Evolutionary conservation across 2,113 vertebrate genomes (phyloP).

Genomic region (Australoheros scitulus): DNA sequence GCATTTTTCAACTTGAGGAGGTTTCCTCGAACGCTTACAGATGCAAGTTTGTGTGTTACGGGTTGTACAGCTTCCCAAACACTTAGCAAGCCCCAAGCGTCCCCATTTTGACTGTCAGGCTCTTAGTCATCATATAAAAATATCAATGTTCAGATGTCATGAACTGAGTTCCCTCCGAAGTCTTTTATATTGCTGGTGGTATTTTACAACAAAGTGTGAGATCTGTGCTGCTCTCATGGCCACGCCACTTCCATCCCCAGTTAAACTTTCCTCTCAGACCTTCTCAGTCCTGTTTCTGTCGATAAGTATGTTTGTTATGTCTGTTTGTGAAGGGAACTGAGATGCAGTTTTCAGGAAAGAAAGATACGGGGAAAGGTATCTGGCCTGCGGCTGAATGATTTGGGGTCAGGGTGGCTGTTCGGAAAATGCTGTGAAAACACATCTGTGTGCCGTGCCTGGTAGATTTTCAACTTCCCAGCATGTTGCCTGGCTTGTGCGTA

Average conservation of each 20-base stretch:
- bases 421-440: constrained; percentile 12
- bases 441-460: constrained; percentile 1
- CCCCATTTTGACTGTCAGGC: neutral
- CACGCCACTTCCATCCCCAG: neutral
- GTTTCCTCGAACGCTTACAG: constrained; percentile 22
- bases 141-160: neutral
- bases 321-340: constrained; percentile 11
- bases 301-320: constrained; percentile 20
- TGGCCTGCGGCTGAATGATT: constrained; percentile 4
- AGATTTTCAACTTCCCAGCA: neutral
- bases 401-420: neutral
- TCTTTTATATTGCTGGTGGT: neutral
- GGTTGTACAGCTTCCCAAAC: neutral
- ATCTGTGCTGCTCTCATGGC: neutral
- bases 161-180: neutral
- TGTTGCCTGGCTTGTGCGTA: neutral
- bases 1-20: constrained; percentile 19
- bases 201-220: neutral
- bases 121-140: neutral
- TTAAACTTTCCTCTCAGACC: constrained; percentile 10
- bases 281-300: neutral
- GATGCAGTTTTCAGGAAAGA: neutral
- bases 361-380: neutral
- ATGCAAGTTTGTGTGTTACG: neutral
- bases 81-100: neutral